phyloP scores from a whole-genome alignment of 64 coral and sea anemone species.

The Pocillopora damicornis region DNA sequence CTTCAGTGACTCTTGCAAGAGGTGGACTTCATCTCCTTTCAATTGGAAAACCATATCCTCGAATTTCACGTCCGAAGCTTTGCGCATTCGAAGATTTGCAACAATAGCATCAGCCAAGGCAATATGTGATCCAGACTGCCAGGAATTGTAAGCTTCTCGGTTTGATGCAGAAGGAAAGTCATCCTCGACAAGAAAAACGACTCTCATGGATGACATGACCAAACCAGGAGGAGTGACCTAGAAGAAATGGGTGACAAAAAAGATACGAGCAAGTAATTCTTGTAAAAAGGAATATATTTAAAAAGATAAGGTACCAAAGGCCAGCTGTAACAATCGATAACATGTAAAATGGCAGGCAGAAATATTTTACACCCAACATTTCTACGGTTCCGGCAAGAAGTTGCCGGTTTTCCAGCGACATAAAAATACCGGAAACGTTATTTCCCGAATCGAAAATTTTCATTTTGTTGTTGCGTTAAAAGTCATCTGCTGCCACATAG shows the following conservation, averaged over 20 bases:
- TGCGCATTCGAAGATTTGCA: slow-evolving; percentile 70
- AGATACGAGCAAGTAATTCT: neutral
- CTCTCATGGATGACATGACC: slow-evolving; percentile 59
- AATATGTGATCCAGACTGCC: slow-evolving; percentile 1
- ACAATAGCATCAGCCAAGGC: slow-evolving; percentile 57
- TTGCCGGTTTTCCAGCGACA: too few relatives aligned
- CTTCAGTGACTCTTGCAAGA: slow-evolving; percentile 41
- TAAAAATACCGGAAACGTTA: too few relatives aligned
- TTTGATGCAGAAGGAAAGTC: neutral
- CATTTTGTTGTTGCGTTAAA: too few relatives aligned
- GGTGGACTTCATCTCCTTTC: neutral
- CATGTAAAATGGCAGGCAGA: too few relatives aligned
- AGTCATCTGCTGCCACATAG: too few relatives aligned
- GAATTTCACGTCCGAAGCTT: slow-evolving; percentile 78
- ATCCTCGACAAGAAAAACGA: slow-evolving; percentile 63
- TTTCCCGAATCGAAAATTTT: too few relatives aligned
- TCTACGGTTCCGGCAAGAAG: too few relatives aligned
- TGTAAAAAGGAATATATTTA: neutral
- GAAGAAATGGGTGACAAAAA: neutral
- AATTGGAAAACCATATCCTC: slow-evolving; percentile 55
- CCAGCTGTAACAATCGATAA: too few relatives aligned
- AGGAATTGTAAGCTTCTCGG: neutral
- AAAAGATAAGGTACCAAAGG: neutral
- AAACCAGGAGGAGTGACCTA: slow-evolving; percentile 77
- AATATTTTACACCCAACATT: too few relatives aligned